Conservation (phyloP, 2,888 invertebrate species). For the Saturnia japonica region DNA sequence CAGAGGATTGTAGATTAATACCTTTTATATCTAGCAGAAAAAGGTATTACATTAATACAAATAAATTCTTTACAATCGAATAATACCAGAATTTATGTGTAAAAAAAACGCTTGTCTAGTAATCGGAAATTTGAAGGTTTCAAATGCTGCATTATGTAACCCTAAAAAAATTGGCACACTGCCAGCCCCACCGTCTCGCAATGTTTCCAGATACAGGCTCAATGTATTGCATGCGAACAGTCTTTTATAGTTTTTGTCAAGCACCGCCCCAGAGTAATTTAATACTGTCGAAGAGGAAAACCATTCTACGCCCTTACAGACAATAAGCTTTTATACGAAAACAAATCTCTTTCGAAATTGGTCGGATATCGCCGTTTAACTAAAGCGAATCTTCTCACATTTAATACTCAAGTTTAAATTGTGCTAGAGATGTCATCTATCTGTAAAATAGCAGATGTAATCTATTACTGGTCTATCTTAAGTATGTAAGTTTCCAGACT, state of each 20-base stretch:
- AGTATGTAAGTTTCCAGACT: not conserved
- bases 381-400: slow-evolving; percentile 25
- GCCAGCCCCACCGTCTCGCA: slow-evolving; percentile 51
- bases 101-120: not conserved
- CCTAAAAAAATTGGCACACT: slow-evolving; percentile 52
- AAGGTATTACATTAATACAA: no score
- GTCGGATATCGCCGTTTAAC: slow-evolving; percentile 39
- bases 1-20: no score
- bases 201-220: slow-evolving; percentile 45
- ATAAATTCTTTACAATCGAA: not conserved
- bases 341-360: slow-evolving; percentile 52
- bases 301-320: slow-evolving; percentile 40
- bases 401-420: not conserved
- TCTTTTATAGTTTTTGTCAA: slow-evolving; percentile 62
- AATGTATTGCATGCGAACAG: slow-evolving; percentile 61
- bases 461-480: no score
- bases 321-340: slow-evolving; percentile 55
- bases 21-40: no score
- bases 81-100: not conserved
- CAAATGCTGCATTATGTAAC: slow-evolving; percentile 6
- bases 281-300: slow-evolving; percentile 48
- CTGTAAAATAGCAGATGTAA: not conserved
- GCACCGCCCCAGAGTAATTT: slow-evolving; percentile 51
- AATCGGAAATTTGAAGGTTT: slow-evolving; percentile 7
- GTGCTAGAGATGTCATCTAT: not conserved